Conservation (phyloP, 2,113 vertebrate species). For the Semnornis frantzii region DNA sequence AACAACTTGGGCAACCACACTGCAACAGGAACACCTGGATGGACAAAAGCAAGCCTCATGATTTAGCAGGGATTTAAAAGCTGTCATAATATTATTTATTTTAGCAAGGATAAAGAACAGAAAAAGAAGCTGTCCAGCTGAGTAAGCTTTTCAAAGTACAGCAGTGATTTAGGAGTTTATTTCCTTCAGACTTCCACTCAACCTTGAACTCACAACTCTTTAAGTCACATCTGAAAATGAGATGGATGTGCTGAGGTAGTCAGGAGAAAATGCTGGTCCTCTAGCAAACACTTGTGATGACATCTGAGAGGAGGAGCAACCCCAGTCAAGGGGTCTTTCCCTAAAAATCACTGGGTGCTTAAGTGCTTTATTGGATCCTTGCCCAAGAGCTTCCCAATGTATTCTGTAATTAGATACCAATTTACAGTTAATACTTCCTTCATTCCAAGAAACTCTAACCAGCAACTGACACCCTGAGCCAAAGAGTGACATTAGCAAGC, state of each 20-base stretch:
- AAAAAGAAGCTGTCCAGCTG: background rate
- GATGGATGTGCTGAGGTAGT: background rate
- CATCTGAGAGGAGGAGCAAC: background rate
- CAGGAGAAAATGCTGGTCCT: background rate
- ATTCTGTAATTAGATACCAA: slow-evolving; percentile 41
- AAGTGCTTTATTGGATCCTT: slow-evolving; percentile 42
- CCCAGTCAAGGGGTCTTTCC: slow-evolving; percentile 27
- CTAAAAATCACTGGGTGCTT: slow-evolving; percentile 50
- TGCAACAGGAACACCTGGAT: background rate
- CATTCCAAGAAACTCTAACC: slow-evolving; percentile 58
- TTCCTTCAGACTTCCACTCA: slow-evolving; percentile 29
- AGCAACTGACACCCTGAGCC: background rate
- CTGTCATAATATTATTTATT: background rate
- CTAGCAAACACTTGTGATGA: background rate
- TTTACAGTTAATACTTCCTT: slow-evolving; percentile 57
- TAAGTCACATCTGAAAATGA: slow-evolving; percentile 19
- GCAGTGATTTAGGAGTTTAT: slow-evolving; percentile 49
- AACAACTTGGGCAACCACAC: background rate
- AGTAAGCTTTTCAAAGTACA: background rate
- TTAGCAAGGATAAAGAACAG: slow-evolving; percentile 1
- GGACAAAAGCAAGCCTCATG: background rate
- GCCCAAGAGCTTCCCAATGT: slow-evolving; percentile 35
- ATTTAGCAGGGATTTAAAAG: background rate
- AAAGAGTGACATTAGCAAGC: background rate
- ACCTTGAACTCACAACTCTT: slow-evolving; percentile 31